phyloP scores from a whole-genome alignment of 1,140 invertebrate genomes.

The Aphidius ervi region DNA sequence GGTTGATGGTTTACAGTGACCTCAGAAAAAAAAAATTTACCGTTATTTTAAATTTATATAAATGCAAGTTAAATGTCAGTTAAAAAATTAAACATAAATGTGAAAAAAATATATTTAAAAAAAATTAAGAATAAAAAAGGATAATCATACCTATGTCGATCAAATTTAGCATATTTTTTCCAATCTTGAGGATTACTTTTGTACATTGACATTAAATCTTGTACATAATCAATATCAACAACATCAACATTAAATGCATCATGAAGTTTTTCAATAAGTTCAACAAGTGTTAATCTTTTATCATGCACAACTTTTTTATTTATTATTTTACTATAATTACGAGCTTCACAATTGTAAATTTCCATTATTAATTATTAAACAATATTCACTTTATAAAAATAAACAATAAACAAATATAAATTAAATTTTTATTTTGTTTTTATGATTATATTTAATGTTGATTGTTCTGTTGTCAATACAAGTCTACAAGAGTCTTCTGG shows the following conservation, averaged over 20 bases:
- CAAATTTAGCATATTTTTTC: constrained; percentile 93
- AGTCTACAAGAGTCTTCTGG: too few species aligned
- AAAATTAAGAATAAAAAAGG: constrained; percentile 3
- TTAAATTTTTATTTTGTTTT: neutral
- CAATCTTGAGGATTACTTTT: constrained; percentile 86
- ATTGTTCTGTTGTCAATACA: too few species aligned
- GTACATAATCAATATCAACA: constrained; percentile 86
- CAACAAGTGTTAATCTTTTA: constrained; percentile 58
- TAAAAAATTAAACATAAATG: neutral
- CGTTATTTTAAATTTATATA: too few species aligned
- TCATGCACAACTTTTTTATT: constrained; percentile 13
- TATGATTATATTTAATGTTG: neutral
- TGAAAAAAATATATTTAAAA: neutral
- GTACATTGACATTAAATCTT: constrained; percentile 79
- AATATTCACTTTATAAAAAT: too few species aligned
- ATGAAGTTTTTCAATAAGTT: constrained; percentile 70
- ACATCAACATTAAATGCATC: constrained; percentile 70
- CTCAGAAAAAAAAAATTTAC: too few species aligned
- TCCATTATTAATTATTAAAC: constrained; percentile 27
- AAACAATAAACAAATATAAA: too few species aligned
- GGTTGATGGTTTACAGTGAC: too few species aligned
- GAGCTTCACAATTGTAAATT: constrained; percentile 19
- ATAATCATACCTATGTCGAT: constrained; percentile 75
- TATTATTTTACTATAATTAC: constrained; percentile 5
- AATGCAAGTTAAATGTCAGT: too few species aligned